phyloP scores from a whole-genome alignment of 2,797 vertebrate genomes.

The Taenioides sp. region DNA sequence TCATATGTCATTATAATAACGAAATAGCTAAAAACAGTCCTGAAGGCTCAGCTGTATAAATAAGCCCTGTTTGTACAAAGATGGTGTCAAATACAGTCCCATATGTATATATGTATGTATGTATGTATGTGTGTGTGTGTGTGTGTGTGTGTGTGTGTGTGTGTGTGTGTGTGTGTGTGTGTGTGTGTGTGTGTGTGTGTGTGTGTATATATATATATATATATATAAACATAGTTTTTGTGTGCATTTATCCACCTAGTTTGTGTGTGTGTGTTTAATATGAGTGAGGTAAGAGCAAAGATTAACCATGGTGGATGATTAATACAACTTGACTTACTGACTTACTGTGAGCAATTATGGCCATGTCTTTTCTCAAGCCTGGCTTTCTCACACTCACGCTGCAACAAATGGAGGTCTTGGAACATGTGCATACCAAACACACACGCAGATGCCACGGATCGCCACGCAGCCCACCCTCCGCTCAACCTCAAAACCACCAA shows the following conservation, averaged over 20 bases:
- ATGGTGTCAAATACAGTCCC: no score
- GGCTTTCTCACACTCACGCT: constrained; percentile 69
- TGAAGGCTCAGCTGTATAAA: no score
- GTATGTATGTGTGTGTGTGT: no score
- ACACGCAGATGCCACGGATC: constrained; percentile 61
- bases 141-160: no score
- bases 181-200: no score
- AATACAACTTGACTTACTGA: constrained; percentile 79
- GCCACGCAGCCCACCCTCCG: constrained; percentile 63
- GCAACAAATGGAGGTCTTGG: constrained; percentile 61
- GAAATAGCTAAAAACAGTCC: no score
- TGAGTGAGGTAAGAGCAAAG: constrained; percentile 70
- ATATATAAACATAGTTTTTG: background rate
- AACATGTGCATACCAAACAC: constrained; percentile 69
- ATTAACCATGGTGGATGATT: constrained; percentile 73
- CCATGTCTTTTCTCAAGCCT: constrained; percentile 76
- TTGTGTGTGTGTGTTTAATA: constrained; percentile 16
- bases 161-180: no score
- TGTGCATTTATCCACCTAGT: background rate
- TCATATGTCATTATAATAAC: no score
- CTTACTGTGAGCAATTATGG: constrained; percentile 77
- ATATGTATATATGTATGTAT: no score
- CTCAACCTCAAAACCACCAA: constrained; percentile 78
- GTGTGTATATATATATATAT: no score
- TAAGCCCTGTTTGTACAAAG: no score